These are phyloP conservation scores for Margaritifera margaritifera DNA, from an alignment of 2,888 invertebrate genomes.

Conservation along the genomic window DNA sequence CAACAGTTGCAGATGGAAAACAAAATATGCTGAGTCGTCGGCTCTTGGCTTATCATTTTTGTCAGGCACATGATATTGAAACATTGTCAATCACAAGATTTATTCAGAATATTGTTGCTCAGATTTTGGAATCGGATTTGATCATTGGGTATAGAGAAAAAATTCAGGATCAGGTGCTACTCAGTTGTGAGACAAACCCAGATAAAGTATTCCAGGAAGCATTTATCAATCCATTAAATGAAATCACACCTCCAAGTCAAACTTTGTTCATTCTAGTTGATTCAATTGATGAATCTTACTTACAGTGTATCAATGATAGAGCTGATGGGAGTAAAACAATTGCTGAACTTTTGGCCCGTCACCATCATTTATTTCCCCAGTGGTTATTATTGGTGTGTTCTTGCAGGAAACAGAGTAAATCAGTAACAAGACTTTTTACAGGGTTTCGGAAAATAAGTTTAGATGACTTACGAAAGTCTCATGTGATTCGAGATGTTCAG, in stretches of 20 bases:
- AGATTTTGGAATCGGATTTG: conserved; percentile 77
- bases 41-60: conserved; percentile 90
- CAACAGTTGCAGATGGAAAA: conserved; percentile 78
- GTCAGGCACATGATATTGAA: conserved; percentile 73
- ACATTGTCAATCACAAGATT: conserved; percentile 90
- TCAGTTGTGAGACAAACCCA: conserved; percentile 86
- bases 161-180: conserved; percentile 78
- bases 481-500: conserved; percentile 94
- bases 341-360: conserved; percentile 85
- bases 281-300: conserved; percentile 86
- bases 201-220: conserved; percentile 94
- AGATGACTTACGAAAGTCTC: conserved; percentile 87
- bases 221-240: conserved; percentile 87
- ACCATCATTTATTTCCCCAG: conserved; percentile 92
- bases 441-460: conserved; percentile 91
- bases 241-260: conserved; percentile 87
- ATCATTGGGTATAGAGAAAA: conserved; percentile 59
- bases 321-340: conserved; percentile 68
- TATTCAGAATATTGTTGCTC: conserved; percentile 77
- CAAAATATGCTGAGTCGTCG: conserved; percentile 81
- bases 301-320: conserved; percentile 58
- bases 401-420: conserved; percentile 84
- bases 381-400: conserved; percentile 94
- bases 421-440: conserved; percentile 81
- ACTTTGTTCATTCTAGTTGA: conserved; percentile 90